phyloP scores from a whole-genome alignment of 1,140 invertebrate species.

The Oedothorax gibbosus region DNA sequence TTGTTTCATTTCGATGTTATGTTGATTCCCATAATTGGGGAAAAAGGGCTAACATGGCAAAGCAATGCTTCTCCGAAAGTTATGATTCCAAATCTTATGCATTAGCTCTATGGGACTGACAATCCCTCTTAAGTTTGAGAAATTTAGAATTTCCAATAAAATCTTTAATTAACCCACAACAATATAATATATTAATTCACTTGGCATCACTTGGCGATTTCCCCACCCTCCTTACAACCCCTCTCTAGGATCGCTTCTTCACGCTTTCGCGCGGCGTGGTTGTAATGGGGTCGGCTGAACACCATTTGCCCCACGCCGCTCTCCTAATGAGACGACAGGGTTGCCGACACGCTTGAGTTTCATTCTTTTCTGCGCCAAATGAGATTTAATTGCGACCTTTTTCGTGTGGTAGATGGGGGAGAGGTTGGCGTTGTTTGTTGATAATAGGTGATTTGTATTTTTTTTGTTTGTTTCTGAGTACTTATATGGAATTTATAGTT shows the following conservation, averaged over 20 bases:
- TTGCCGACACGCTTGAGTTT: slow-evolving; percentile 32
- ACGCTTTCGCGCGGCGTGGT: slow-evolving; percentile 42
- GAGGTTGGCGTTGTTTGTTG: background rate
- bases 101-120: too few species aligned
- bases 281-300: slow-evolving; percentile 58
- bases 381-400: slow-evolving; percentile 52
- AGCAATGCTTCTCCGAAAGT: too few species aligned
- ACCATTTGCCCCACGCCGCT: slow-evolving; percentile 56
- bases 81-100: too few species aligned
- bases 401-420: slow-evolving; percentile 9
- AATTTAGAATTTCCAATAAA: too few species aligned
- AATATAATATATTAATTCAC: too few species aligned
- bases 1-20: too few species aligned
- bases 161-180: too few species aligned
- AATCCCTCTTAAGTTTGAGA: too few species aligned
- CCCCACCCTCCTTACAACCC: background rate
- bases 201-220: too few species aligned
- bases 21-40: too few species aligned
- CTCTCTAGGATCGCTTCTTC: slow-evolving; percentile 49
- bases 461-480: background rate
- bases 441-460: slow-evolving; percentile 24
- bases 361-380: slow-evolving; percentile 53
- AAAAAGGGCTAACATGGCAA: too few species aligned
- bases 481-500: background rate
- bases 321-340: slow-evolving; percentile 54